Percentiles rank a stretch among this genome's conserved stretches.
Evolutionary conservation across 2,797 vertebrate species (phyloP).

Genomic region (Sebastolobus alascanus): DNA sequence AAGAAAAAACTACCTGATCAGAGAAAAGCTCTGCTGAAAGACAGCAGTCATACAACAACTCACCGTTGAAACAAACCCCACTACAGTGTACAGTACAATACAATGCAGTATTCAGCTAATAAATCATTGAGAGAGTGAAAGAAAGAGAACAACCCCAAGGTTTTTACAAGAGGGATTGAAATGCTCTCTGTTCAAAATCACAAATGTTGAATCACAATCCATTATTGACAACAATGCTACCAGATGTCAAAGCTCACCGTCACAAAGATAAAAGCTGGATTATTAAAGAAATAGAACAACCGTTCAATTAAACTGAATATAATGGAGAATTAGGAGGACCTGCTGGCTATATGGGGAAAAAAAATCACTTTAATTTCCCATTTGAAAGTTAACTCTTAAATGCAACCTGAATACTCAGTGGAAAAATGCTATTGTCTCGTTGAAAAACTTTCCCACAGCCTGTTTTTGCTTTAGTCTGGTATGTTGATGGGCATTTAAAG

Average conservation of each 20-base stretch:
- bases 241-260: neutral
- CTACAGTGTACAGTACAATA: neutral
- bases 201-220: constrained; percentile 20
- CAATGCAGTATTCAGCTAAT: neutral
- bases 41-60: neutral
- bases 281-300: neutral
- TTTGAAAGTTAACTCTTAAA: constrained; percentile 18
- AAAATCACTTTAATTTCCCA: neutral
- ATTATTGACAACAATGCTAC: constrained; percentile 7
- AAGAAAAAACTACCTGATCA: constrained; percentile 30
- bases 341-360: neutral
- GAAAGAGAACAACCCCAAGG: constrained; percentile 16
- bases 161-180: constrained; percentile 11
- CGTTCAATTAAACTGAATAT: constrained; percentile 1
- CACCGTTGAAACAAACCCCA: constrained; percentile 8
- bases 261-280: constrained; percentile 10
- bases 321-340: neutral
- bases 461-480: neutral
- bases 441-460: neutral
- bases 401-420: neutral
- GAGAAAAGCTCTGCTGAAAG: constrained; percentile 21
- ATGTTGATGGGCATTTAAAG: neutral
- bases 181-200: constrained; percentile 11
- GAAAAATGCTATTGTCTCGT: neutral
- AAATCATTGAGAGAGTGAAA: constrained; percentile 17